Conservation (phyloP, 2,113 vertebrate genomes). For the Rhodinocichla rosea region DNA sequence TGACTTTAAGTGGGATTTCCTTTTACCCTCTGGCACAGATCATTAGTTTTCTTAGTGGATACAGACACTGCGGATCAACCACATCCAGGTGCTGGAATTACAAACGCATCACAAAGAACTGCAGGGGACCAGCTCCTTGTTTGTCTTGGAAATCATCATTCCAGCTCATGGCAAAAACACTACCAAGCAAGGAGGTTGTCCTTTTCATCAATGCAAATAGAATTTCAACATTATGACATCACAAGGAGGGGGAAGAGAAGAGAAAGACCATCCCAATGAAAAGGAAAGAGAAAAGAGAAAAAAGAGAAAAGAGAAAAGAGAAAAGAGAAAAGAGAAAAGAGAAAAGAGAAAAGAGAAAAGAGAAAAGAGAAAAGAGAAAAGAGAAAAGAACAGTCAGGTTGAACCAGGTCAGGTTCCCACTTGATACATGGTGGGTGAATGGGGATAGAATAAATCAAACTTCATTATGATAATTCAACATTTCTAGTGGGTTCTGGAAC, state of each 20-base stretch:
- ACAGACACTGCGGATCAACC: neutral
- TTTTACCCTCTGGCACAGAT: neutral
- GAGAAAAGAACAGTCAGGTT: neutral
- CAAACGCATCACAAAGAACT: neutral
- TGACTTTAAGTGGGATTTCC: neutral
- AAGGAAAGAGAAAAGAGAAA: no score
- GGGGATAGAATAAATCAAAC: neutral
- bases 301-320: fast-evolving
- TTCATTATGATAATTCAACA: neutral
- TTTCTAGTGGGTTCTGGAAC: neutral
- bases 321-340: no score
- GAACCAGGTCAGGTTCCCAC: neutral
- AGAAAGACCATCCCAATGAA: neutral
- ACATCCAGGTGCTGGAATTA: neutral
- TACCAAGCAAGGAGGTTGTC: neutral
- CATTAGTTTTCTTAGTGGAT: neutral
- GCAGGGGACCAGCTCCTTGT: neutral
- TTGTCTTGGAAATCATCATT: neutral
- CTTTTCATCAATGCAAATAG: neutral
- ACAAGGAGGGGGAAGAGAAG: neutral
- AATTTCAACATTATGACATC: neutral
- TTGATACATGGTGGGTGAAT: fast-evolving
- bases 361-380: no score
- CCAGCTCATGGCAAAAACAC: neutral
- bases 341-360: no score